A percentile compares a stretch with the other conserved stretches of the same genome.
phyloP scores from a whole-genome alignment of 1,140 invertebrate species.

The Acyrthosiphon pisum region DNA sequence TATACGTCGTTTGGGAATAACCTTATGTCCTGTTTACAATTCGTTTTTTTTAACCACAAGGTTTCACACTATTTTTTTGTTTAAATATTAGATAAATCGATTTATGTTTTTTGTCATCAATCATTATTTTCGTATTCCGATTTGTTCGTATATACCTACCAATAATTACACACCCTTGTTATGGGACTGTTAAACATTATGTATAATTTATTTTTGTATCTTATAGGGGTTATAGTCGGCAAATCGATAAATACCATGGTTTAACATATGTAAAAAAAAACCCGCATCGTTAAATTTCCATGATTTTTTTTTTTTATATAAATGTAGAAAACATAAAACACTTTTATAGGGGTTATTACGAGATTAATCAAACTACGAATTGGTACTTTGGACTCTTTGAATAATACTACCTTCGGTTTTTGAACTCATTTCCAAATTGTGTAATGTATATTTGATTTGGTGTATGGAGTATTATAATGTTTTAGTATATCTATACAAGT shows the following conservation, averaged over 20 bases:
- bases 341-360: constrained; percentile 8
- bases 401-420: background rate
- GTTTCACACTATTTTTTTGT: background rate
- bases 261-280: background rate
- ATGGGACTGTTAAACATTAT: constrained; percentile 16
- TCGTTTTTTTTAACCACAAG: background rate
- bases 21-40: background rate
- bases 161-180: constrained; percentile 9
- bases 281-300: constrained; percentile 32
- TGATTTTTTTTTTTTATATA: background rate
- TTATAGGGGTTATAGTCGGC: background rate
- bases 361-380: constrained; percentile 20
- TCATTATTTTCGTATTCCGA: background rate
- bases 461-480: background rate
- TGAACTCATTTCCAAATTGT: background rate
- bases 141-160: background rate
- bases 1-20: background rate
- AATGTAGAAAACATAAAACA: background rate
- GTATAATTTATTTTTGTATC: constrained; percentile 5
- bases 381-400: background rate
- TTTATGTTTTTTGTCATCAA: background rate
- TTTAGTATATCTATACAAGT: background rate
- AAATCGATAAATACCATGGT: background rate
- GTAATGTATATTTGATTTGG: background rate
- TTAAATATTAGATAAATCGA: background rate